Evolutionary conservation across 2,113 vertebrate species (phyloP).

Genomic region (Eubucco bourcierii): DNA sequence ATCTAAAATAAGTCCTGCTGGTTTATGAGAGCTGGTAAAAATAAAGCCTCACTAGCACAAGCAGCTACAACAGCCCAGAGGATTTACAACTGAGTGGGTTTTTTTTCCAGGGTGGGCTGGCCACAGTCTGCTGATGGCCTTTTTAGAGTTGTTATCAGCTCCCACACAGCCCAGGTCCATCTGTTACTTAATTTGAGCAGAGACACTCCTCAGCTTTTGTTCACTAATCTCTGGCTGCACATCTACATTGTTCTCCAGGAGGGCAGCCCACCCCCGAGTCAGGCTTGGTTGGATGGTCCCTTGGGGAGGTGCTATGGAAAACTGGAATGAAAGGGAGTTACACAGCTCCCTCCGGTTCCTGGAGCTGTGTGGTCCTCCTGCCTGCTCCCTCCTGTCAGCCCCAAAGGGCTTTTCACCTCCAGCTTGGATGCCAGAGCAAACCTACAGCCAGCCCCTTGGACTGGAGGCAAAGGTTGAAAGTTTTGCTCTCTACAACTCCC

Average conservation of each 20-base stretch:
- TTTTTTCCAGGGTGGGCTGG: conserved; percentile 58
- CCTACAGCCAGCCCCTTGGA: neutral
- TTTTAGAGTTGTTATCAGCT: conserved; percentile 59
- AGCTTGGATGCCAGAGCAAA: neutral
- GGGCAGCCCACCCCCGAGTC: neutral
- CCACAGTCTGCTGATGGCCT: conserved; percentile 42
- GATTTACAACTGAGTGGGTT: conserved; percentile 40
- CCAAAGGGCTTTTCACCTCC: neutral
- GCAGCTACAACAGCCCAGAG: conserved; percentile 22
- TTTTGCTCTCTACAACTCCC: neutral
- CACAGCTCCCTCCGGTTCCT: rapidly evolving
- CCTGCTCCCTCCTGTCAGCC: neutral
- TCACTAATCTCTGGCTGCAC: neutral
- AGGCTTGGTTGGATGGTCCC: neutral
- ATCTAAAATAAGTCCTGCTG: conserved; percentile 4
- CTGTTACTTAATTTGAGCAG: conserved; percentile 35
- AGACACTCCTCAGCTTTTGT: conserved; percentile 32
- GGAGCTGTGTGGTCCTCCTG: neutral
- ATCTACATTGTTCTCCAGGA: neutral
- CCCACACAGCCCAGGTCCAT: conserved; percentile 40
- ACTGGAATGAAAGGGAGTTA: neutral
- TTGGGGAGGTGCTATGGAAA: neutral
- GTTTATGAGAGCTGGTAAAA: conserved; percentile 49
- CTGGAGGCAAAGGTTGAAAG: neutral
- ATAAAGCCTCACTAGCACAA: conserved; percentile 22